Conservation (phyloP, 1,140 invertebrate species). For the Drosophila guanche region DNA sequence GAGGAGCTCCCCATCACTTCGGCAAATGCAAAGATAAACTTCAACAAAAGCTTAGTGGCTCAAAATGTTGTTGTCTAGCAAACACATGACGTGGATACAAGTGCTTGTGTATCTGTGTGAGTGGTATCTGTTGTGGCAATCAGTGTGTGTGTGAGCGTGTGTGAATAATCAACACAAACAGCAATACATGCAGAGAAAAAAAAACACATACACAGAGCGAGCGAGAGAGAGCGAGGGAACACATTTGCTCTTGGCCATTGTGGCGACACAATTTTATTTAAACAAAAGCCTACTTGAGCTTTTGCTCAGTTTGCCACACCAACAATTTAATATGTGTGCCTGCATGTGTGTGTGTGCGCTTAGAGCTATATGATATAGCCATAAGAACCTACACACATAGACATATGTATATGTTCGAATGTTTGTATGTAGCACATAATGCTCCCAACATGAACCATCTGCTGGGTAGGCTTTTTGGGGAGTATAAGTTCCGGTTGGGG, state of each 20-base stretch:
- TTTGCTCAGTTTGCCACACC: constrained; percentile 63
- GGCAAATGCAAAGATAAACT: constrained; percentile 74
- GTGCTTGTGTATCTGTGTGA: neutral
- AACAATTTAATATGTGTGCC: constrained; percentile 59
- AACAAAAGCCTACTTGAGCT: constrained; percentile 77
- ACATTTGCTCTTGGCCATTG: constrained; percentile 57
- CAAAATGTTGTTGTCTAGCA: constrained; percentile 73
- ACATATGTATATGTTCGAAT: too few species aligned
- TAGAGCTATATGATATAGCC: constrained; percentile 3
- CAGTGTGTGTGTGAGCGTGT: constrained; percentile 27
- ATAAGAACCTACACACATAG: neutral
- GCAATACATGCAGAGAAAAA: constrained; percentile 5
- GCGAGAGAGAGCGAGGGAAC: constrained; percentile 4
- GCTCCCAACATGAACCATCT: constrained; percentile 16
- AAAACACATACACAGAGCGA: constrained; percentile 12
- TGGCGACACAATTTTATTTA: constrained; percentile 74
- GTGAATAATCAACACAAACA: constrained; percentile 75
- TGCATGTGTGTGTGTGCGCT: neutral
- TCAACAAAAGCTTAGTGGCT: constrained; percentile 79
- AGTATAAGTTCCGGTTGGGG: neutral
- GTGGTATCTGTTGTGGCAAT: constrained; percentile 44
- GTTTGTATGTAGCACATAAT: constrained; percentile 15
- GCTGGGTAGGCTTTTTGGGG: neutral
- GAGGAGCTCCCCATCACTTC: constrained; percentile 69
- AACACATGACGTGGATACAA: constrained; percentile 58